A percentile compares a stretch with the other conserved stretches of the same genome.
phyloP scores from a whole-genome alignment of 2,113 vertebrate species.

The Neofelis nebulosa region DNA sequence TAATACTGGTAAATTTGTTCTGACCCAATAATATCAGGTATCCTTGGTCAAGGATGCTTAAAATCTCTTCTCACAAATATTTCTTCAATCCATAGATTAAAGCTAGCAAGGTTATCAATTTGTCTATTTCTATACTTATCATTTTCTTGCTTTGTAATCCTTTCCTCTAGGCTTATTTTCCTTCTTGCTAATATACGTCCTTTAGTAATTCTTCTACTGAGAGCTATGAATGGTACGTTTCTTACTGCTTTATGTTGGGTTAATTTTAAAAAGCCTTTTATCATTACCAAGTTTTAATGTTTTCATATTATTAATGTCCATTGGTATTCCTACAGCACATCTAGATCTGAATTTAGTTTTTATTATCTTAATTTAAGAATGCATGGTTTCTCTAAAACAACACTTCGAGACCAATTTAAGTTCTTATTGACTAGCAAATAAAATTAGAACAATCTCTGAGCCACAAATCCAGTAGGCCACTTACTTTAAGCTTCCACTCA shows the following conservation, averaged over 20 bases:
- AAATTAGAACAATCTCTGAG: not conserved
- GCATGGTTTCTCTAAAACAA: not conserved
- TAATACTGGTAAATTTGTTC: not conserved
- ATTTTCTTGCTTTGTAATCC: not conserved
- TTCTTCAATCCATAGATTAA: not conserved
- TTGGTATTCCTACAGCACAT: not conserved
- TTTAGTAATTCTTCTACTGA: not conserved
- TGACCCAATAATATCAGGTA: not conserved
- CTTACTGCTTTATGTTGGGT: not conserved
- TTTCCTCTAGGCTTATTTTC: not conserved
- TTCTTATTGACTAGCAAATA: not conserved
- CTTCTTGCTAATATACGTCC: not conserved
- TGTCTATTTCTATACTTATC: not conserved
- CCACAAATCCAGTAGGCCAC: not conserved
- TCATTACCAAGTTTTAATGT: not conserved
- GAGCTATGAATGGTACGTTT: not conserved
- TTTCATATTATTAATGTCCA: not conserved
- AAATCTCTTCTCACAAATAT: not conserved
- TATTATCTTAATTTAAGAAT: not conserved
- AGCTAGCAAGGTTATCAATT: not conserved
- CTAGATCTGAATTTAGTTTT: not conserved
- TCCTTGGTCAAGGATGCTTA: not conserved
- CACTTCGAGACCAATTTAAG: not conserved
- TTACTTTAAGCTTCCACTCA: not conserved
- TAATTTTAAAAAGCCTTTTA: conserved; percentile 2